Evolutionary conservation across 2,113 vertebrate genomes (phyloP).

Genomic region (Illadopsis cleaveri): DNA sequence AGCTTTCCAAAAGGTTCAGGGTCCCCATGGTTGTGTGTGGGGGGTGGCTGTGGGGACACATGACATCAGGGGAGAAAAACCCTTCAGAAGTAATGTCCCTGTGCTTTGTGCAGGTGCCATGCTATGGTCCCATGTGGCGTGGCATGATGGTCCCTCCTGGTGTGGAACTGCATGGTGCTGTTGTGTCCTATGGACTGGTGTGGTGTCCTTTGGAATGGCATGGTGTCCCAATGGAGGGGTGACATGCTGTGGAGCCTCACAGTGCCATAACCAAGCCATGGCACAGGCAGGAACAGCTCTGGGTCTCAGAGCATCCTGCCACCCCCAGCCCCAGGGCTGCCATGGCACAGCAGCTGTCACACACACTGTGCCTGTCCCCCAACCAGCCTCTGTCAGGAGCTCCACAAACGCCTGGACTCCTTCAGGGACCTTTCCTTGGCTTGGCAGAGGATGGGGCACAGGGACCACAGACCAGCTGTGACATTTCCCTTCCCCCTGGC

Average conservation of each 20-base stretch:
- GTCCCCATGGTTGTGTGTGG: rapidly evolving
- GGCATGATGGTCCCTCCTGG: too few species aligned
- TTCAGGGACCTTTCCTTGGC: background rate
- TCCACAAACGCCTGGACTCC: rapidly evolving
- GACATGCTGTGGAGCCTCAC: background rate
- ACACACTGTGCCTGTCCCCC: background rate
- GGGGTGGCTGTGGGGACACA: background rate
- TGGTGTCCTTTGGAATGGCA: rapidly evolving
- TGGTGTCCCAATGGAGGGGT: background rate
- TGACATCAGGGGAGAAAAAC: background rate
- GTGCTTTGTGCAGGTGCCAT: background rate
- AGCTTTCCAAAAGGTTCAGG: rapidly evolving
- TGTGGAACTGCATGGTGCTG: rapidly evolving
- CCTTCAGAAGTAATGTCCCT: rapidly evolving
- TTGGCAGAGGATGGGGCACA: rapidly evolving
- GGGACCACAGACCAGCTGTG: background rate
- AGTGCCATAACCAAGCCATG: rapidly evolving
- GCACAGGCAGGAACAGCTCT: background rate
- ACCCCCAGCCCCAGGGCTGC: background rate
- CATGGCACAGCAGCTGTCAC: background rate
- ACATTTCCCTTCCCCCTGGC: background rate
- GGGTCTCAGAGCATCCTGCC: rapidly evolving
- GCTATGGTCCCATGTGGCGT: rapidly evolving
- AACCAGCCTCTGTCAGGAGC: background rate
- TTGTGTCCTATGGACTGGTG: rapidly evolving